Evolutionary conservation across 2,888 invertebrate species (phyloP), one percentile per base, ranked within the genome.

Genomic region (Eupsilia transversa): DNA sequence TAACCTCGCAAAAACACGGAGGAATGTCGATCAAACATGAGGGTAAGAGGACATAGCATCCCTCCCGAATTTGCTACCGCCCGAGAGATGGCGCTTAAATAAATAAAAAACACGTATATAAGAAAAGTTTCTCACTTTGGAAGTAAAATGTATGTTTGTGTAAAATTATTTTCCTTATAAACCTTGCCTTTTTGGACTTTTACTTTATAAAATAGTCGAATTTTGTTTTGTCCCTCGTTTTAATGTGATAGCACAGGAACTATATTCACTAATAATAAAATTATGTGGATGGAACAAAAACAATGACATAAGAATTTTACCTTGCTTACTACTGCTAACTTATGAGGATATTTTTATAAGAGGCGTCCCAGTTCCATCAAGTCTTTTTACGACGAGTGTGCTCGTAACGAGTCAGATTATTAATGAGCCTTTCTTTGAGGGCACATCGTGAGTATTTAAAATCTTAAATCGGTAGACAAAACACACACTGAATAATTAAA

Each of bases 81-180:
- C 83, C 91, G 78, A 69, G 20, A 95, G 95, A 93, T 93, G 94
- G 92, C 92, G 87, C 88, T 41, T 33, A 9, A 30, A 14, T 20
- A 52, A 49, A 41, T 10, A 23, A 10, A 46, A 35, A 35, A 66
- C 17, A 9, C 17, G 23, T 10, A 14, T 10, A 33, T 23, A 20
- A 2, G 20, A 65, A 66, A 49, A 49, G 3, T 10, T n/a, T 46
- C 10, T 6, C 9, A 27, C 1, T 46, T 23, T 38, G 0, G 7
- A 1, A 33, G n/a, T 1, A 35, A 23, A 30, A 30, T 14, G 20
- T 43, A 10, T 14, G 6, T 43, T 12, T 43, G 10, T 4, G 2
- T 27, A 27, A 38, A 27, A 5, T 20, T 20, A 9, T n/a, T 27
- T 27, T 35, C n/a, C 3, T 6, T n/a, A 10, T 3, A 49, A 49